Evolutionary conservation across 2,797 vertebrate species (phyloP), one percentile per base, ranked within the genome.

Genomic region (Diglossa cyanea): DNA sequence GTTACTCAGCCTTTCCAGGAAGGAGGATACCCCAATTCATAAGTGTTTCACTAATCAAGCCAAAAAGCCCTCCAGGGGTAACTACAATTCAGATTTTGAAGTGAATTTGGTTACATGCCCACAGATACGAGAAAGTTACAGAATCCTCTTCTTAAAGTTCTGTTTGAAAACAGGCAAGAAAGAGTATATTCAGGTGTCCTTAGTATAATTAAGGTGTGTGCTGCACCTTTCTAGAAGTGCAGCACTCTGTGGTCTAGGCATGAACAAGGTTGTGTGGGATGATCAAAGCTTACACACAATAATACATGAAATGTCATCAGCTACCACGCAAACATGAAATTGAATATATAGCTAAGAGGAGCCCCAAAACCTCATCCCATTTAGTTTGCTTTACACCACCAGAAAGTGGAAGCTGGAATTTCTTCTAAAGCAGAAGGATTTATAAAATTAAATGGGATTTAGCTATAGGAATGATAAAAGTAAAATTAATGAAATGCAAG

Each of bases 101-200:
- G 42, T 3, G 4, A 86, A 47, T 48, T 77, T 28, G 47, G 17
- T 48, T 66, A 50, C 17, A 7, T 23, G 33, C 44, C 19, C n/a
- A 77, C 3, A 83, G 18, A 45, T 63, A 44, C 9, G 62, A 48
- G 23, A 94, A 92, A 95, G n/a, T 51, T 71, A 17, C 30, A 42
- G 47, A 33, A 77, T 26, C 15, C 28, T 91, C 26, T 76, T 92
- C 74, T 45, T 26, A 63, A 80, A 40, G 40, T 67, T 17, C 45
- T 85, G 2, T 45, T 68, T 68, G 39, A 92, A 47, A 93, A 78
- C 11, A 76, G 40, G 47, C 45, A 79, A 80, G 39, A 88, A 86
- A 88, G 44, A 48, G 25, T 84, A 95, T 28, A 35, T 75, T 76
- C 70, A 31, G 9, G 17, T 39, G 11, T 51, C 28, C 23, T 72